These are phyloP conservation scores for Uloborus diversus DNA, from an alignment of 1,140 invertebrate species.

Conservation along the genomic window DNA sequence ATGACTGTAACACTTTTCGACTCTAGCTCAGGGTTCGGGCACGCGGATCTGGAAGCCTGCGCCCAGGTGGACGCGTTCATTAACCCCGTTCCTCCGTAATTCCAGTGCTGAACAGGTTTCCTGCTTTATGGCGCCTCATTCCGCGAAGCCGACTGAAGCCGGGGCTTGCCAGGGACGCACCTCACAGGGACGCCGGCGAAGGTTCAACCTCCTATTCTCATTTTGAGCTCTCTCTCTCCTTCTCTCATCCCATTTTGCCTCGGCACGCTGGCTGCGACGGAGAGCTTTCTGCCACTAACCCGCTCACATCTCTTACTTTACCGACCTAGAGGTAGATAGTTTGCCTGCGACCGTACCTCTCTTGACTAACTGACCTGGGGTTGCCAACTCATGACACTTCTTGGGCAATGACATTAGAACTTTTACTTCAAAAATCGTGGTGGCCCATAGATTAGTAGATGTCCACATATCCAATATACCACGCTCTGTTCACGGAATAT, in stretches of 20 bases:
- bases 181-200: conserved; percentile 22
- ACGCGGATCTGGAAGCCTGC: not conserved
- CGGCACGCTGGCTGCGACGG: conserved; percentile 20
- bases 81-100: conserved; percentile 33
- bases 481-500: no score
- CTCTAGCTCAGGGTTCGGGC: no score
- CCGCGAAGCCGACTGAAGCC: conserved; percentile 46
- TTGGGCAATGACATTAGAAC: no score
- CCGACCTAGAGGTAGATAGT: conserved; percentile 37
- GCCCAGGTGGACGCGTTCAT: no score
- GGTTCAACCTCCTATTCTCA: conserved; percentile 25
- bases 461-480: no score
- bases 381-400: not conserved
- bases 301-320: conserved; percentile 11
- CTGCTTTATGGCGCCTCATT: conserved; percentile 43
- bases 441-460: no score
- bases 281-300: not conserved
- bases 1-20: no score
- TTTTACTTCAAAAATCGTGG: no score
- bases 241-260: not conserved
- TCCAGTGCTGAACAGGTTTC: conserved; percentile 49
- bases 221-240: not conserved
- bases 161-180: conserved; percentile 18
- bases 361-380: not conserved
- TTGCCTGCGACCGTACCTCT: not conserved